Conservation (phyloP, 2,797 vertebrate genomes). For the Tokudaia tokunoshimensis region DNA sequence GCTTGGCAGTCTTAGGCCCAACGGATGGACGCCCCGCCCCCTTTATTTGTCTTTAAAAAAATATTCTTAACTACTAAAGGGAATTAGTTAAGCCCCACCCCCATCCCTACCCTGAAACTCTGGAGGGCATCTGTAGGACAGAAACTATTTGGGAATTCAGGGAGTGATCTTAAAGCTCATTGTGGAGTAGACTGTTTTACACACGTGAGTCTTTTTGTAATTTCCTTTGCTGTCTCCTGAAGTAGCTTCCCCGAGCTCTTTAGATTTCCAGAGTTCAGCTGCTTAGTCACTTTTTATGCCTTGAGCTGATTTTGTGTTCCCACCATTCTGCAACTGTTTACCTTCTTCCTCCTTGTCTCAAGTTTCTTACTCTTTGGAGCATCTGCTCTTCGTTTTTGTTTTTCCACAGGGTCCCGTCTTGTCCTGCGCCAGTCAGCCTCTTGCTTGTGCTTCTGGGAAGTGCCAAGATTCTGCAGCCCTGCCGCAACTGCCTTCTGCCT, state of each 20-base stretch:
- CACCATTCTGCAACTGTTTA: slow-evolving; percentile 29
- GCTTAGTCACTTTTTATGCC: slow-evolving; percentile 54
- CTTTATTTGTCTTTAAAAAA: slow-evolving; percentile 16
- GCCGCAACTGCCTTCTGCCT: slow-evolving; percentile 74
- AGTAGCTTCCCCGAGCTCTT: slow-evolving; percentile 69
- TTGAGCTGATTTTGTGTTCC: slow-evolving; percentile 62
- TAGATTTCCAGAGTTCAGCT: slow-evolving; percentile 59
- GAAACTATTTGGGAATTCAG: slow-evolving; percentile 17
- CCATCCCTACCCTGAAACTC: not conserved
- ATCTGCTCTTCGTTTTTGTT: slow-evolving; percentile 75
- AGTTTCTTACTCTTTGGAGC: slow-evolving; percentile 66
- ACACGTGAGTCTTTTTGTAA: slow-evolving; percentile 70
- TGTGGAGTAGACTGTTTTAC: not conserved
- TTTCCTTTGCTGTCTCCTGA: slow-evolving; percentile 24
- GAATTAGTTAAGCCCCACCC: not conserved
- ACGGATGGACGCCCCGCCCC: not conserved
- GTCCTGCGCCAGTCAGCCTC: slow-evolving; percentile 50
- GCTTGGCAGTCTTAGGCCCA: not conserved
- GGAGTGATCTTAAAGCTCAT: not conserved
- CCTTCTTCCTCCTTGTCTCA: not conserved
- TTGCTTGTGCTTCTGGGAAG: slow-evolving; percentile 75
- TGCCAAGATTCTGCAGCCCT: slow-evolving; percentile 68
- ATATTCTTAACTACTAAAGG: slow-evolving; percentile 48
- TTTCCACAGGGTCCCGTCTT: slow-evolving; percentile 69
- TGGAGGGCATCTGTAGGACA: slow-evolving; percentile 12